Evolutionary conservation across 2,113 vertebrate species (phyloP).

Genomic region (Notothenia rossii): DNA sequence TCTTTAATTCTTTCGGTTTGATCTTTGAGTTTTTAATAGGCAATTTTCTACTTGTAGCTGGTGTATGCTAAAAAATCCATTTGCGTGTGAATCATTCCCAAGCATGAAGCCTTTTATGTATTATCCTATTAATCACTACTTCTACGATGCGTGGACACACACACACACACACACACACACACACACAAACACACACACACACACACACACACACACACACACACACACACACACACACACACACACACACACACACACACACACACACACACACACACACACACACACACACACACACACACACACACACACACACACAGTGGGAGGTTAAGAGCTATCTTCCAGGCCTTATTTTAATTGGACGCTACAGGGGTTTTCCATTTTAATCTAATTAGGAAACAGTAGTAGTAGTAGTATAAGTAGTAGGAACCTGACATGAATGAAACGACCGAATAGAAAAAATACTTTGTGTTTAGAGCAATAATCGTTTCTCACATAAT

Average conservation of each 20-base stretch:
- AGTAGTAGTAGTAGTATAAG: background rate
- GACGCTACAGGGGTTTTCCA: slow-evolving; percentile 42
- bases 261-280: too few species aligned
- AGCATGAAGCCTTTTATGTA: slow-evolving; percentile 44
- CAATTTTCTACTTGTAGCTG: slow-evolving; percentile 21
- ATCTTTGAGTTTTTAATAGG: slow-evolving; percentile 37
- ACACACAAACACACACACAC: background rate
- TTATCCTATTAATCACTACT: slow-evolving; percentile 46
- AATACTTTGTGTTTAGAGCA: background rate
- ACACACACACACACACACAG: background rate
- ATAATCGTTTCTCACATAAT: background rate
- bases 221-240: too few species aligned
- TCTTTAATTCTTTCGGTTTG: background rate
- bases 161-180: background rate
- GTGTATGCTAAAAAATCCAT: background rate
- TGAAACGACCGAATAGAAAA: background rate
- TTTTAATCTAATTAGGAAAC: slow-evolving; percentile 54
- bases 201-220: too few species aligned
- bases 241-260: too few species aligned
- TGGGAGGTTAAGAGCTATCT: slow-evolving; percentile 61
- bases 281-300: too few species aligned
- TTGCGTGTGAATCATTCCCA: slow-evolving; percentile 15
- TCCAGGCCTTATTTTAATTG: slow-evolving; percentile 55
- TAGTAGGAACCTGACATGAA: slow-evolving; percentile 18
- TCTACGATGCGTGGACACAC: background rate